Base-by-base conservation (phyloP, 2,888 invertebrate genomes). In the Argyresthia goedartella region DNA sequence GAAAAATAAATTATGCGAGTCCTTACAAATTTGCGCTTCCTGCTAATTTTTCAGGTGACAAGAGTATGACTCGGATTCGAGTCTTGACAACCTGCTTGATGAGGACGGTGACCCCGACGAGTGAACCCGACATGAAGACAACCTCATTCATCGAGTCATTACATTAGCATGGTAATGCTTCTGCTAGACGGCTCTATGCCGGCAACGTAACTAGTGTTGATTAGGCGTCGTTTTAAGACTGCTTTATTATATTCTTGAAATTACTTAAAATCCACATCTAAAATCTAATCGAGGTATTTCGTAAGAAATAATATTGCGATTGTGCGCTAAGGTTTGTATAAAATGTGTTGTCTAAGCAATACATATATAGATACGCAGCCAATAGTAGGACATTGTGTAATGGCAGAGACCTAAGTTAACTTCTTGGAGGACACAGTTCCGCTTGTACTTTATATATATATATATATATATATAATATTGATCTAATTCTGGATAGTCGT, bases 21-120 rank as follows among this genome's bases (percentile, higher is more conserved):
- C n/a, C n/a, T n/a, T n/a, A n/a, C n/a, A n/a, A n/a, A n/a, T n/a
- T n/a, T n/a, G n/a, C n/a, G n/a, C n/a, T n/a, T n/a, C n/a, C n/a
- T n/a, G n/a, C 25, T 25, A 14, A 50, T 10, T 56, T 67, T 68
- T 25, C 67, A 86, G 86, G 81, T 86, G 87, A 87, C 87, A 86
- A 55, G 85, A 85, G 57, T 77, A 74, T 55, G 87, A 86, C 81
- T 85, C 86, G 76, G 87, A 87, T 64, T 67, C 87, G 78, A 87
- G 87, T 80, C 81, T 87, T 65, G 86, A 87, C 57, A 80, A 85
- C 63, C 70, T 87, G 57, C 71, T 87, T 55, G 80, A 81, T 54
- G 82, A 80, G 49, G 74, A 39, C 39, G 39, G 39, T 39, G 39
- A 39, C 39, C 39, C 39, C n/a, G 9, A 9, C n/a, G 9, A n/a